These are phyloP conservation scores for Acrocyrtus sp. DNA, from an alignment of 2,888 invertebrate species.

Conservation along the genomic window DNA sequence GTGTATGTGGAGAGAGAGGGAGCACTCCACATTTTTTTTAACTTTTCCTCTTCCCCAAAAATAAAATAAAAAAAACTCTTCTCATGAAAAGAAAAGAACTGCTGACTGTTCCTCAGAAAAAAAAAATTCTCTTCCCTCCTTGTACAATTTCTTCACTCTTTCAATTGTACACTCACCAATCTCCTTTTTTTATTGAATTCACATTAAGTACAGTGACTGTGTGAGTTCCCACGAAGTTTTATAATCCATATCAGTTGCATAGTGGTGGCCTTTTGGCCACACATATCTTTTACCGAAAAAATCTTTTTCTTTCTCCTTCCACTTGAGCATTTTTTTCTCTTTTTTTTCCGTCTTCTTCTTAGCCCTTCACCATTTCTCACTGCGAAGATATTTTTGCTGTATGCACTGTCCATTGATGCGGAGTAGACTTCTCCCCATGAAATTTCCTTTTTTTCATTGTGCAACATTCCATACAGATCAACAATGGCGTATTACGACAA, in stretches of 20 bases:
- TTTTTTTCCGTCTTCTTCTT: conserved; percentile 15
- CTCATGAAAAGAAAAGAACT: too few species aligned
- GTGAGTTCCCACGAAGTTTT: conserved; percentile 54
- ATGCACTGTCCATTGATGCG: conserved; percentile 29
- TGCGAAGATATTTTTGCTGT: too few species aligned
- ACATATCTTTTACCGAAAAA: conserved; percentile 37
- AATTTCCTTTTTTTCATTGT: neutral
- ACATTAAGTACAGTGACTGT: conserved; percentile 44
- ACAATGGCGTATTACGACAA: neutral
- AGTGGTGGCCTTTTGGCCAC: conserved; percentile 53
- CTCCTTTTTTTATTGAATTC: conserved; percentile 39
- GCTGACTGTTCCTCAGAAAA: conserved; percentile 5
- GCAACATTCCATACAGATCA: neutral
- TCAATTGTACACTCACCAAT: conserved; percentile 7
- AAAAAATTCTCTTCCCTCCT: conserved; percentile 16
- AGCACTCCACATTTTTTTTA: too few species aligned
- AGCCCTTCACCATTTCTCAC: too few species aligned
- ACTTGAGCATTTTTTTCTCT: conserved; percentile 19
- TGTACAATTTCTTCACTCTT: conserved; percentile 8
- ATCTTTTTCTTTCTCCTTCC: neutral
- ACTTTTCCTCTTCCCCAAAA: too few species aligned
- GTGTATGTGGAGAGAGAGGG: too few species aligned
- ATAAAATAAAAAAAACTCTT: too few species aligned
- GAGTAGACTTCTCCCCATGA: neutral
- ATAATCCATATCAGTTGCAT: conserved; percentile 52